phyloP scores from a whole-genome alignment of 2,113 vertebrate species.

The Taxidea taxus region DNA sequence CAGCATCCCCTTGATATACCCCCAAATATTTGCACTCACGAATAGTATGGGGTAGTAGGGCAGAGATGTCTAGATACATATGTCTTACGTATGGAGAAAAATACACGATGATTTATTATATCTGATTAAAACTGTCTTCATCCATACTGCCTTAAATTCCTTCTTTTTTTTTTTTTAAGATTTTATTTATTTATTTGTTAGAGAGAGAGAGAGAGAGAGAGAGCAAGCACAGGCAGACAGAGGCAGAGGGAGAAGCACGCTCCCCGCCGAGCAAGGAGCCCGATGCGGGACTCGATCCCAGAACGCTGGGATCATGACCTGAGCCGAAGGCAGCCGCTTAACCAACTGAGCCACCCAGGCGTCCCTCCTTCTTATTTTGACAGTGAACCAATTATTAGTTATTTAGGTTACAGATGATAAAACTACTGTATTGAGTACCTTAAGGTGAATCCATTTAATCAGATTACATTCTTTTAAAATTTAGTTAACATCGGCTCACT shows the following conservation, averaged over 20 bases:
- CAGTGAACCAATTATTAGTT: background rate
- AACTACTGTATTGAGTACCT: background rate
- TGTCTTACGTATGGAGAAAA: background rate
- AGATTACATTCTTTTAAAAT: background rate
- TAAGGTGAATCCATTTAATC: background rate
- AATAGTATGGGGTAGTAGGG: background rate
- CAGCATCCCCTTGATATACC: background rate
- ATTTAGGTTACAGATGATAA: background rate
- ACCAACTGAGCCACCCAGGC: too few relatives aligned
- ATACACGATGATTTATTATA: background rate
- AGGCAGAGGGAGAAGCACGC: too few relatives aligned
- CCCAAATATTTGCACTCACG: background rate
- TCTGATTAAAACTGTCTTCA: background rate
- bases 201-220: too few relatives aligned
- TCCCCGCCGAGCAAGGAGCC: too few relatives aligned
- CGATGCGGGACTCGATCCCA: too few relatives aligned
- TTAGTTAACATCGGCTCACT: background rate
- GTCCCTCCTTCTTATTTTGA: background rate
- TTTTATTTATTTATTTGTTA: too few relatives aligned
- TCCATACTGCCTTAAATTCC: background rate
- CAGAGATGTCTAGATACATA: background rate
- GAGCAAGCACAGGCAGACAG: too few relatives aligned
- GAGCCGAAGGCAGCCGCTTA: too few relatives aligned
- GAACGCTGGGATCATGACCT: too few relatives aligned
- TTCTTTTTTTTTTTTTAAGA: slow-evolving; percentile 14